Percentiles rank a stretch among this genome's conserved stretches.
phyloP scores from a whole-genome alignment of 2,888 invertebrate species.

The Drosophila neotestacea region DNA sequence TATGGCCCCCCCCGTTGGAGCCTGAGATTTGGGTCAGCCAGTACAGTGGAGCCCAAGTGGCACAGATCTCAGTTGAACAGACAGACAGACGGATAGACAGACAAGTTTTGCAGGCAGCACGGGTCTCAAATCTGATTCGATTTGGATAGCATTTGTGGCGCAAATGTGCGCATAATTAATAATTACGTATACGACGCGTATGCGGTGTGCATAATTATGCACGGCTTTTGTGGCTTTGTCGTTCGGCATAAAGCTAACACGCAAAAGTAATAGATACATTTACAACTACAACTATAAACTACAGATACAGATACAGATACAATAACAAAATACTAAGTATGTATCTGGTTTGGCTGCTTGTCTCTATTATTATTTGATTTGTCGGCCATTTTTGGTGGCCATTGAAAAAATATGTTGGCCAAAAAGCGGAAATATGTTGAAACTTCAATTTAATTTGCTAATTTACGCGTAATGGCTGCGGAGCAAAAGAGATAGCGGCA shows the following conservation, averaged over 20 bases:
- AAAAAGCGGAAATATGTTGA: constrained; percentile 71
- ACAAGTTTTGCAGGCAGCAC: constrained; percentile 11
- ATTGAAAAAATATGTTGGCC: constrained; percentile 41
- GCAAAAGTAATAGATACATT: constrained; percentile 51
- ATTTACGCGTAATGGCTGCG: constrained; percentile 31
- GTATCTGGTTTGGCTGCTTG: constrained; percentile 31
- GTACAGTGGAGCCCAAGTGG: constrained; percentile 40
- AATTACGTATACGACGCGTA: constrained; percentile 62
- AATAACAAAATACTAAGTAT: constrained; percentile 16
- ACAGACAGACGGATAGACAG: not conserved
- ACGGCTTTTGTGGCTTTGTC: constrained; percentile 56
- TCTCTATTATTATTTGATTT: constrained; percentile 44
- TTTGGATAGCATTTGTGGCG: constrained; percentile 61
- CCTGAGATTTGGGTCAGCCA: constrained; percentile 70
- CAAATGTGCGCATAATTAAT: constrained; percentile 64
- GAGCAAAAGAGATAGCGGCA: not conserved
- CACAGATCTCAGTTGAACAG: constrained; percentile 54
- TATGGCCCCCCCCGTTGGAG: constrained; percentile 51
- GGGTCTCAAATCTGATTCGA: constrained; percentile 56
- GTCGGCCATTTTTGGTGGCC: constrained; percentile 54
- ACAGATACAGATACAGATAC: constrained; percentile 12
- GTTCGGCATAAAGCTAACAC: constrained; percentile 60
- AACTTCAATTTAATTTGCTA: constrained; percentile 68
- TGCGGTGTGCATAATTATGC: constrained; percentile 61
- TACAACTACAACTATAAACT: constrained; percentile 7